Evolutionary conservation across 2,888 invertebrate species (phyloP), one percentile per base, ranked within the genome.

Genomic region (Cistogaster globosa): DNA sequence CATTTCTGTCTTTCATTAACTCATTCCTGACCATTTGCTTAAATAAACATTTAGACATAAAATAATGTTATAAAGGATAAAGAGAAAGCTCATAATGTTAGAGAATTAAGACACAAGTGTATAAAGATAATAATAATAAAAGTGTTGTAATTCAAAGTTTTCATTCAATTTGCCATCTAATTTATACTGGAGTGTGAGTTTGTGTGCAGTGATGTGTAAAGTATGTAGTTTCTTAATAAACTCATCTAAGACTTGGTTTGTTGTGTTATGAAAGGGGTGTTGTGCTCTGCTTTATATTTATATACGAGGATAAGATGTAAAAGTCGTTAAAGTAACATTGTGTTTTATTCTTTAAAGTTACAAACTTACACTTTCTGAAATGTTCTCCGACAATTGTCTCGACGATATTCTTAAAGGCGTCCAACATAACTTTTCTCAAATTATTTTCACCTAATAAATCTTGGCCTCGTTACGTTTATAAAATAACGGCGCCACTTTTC

Each of bases 161-260:
- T 62, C 62, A 67, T 75, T 62, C 45, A 81, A 67, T 81, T 81
- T 75, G n/a, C 72, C 53, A 67, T 68, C 38, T 18, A 74, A 55
- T 60, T 55, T 11, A 68, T 20, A 45, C 22, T 20, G 18, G 11
- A 42, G 20, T 55, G 14, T 3, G 53, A 16, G 16, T 55, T 45
- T 58, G 36, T 38, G n/a, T 38, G 20, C 36, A 57, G 0, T 32
- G 20, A 69, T 38, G 55, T 57, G 62, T 45, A 36, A 6, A 48
- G 63, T 63, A 11, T 48, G 67, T 48, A 67, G 67, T 48, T 79
- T 65, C 57, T 71, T 71, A 72, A 72, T 63, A 57, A 79, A 65
- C 71, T 65, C 69, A 63, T 65, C n/a, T 45, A 36, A 26, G 69
- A 79, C 62, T 68, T 58, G 62, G 6, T 1, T 48, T 77, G 14